A percentile compares a stretch with the other conserved stretches of the same genome.
Evolutionary conservation across 1,140 invertebrate genomes (phyloP).

Genomic region (Procambarus virginalis): DNA sequence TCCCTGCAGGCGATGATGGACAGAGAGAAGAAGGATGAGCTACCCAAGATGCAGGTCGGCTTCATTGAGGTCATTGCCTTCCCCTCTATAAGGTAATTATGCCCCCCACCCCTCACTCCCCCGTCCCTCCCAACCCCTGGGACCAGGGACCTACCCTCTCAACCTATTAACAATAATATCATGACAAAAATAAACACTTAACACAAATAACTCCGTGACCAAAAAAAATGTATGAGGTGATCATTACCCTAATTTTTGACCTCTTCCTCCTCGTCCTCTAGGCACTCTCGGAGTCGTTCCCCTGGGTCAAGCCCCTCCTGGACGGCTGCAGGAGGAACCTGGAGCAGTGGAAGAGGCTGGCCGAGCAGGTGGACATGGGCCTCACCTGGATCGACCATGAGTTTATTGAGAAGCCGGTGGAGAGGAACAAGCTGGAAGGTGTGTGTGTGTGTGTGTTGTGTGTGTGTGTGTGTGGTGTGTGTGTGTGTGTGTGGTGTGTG

Average conservation of each 20-base stretch:
- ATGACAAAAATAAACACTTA: no score
- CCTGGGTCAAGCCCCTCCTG: constrained; percentile 91
- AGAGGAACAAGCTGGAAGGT: constrained; percentile 73
- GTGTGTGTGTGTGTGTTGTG: no score
- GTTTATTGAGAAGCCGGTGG: constrained; percentile 90
- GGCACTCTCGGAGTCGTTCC: constrained; percentile 90
- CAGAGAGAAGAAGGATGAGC: constrained; percentile 93
- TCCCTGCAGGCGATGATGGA: constrained; percentile 84
- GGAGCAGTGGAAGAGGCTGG: constrained; percentile 90
- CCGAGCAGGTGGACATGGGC: constrained; percentile 93
- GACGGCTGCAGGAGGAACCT: constrained; percentile 90
- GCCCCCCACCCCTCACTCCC: no score
- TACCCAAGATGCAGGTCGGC: constrained; percentile 97
- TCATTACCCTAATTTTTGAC: no score
- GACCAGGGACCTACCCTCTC: no score
- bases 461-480: no score
- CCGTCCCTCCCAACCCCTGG: no score
- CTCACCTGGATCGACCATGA: constrained; percentile 95
- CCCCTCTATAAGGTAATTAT: constrained; percentile 88
- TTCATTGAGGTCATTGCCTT: constrained; percentile 97
- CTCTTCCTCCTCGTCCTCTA: no score
- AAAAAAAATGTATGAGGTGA: no score
- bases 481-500: no score
- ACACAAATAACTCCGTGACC: no score
- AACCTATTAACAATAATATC: no score